Percentiles rank a stretch among this genome's conserved stretches.
phyloP scores from a whole-genome alignment of 2,888 invertebrate species.

The Fragum sueziense region DNA sequence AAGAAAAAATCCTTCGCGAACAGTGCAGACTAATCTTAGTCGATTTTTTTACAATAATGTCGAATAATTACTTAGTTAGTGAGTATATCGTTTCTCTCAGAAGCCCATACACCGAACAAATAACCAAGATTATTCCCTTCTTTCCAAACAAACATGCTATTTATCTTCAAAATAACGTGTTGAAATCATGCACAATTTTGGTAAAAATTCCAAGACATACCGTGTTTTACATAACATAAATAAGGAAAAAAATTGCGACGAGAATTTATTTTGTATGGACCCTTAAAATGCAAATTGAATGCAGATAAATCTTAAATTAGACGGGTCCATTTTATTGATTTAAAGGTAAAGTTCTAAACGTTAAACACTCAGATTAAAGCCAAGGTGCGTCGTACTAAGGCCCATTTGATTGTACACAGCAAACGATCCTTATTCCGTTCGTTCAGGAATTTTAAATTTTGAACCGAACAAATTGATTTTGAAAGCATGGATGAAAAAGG shows the following conservation, averaged over 20 bases:
- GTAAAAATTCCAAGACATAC: too few relatives aligned
- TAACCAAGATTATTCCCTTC: not conserved
- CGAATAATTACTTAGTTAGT: too few relatives aligned
- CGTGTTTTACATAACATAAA: too few relatives aligned
- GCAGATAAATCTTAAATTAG: not conserved
- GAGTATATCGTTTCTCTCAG: too few relatives aligned
- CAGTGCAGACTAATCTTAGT: too few relatives aligned
- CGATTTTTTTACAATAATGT: too few relatives aligned
- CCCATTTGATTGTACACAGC: slow-evolving; percentile 17
- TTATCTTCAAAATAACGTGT: not conserved
- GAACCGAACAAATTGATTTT: not conserved
- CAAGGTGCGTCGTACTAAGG: slow-evolving; percentile 12
- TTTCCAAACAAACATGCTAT: not conserved
- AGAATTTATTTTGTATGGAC: too few relatives aligned
- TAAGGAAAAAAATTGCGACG: too few relatives aligned
- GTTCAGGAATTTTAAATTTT: not conserved
- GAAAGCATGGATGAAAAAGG: not conserved
- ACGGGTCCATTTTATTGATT: not conserved
- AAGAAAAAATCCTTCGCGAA: too few relatives aligned
- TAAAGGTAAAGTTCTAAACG: slow-evolving; percentile 2
- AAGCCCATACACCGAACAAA: not conserved
- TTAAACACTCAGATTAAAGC: slow-evolving; percentile 5
- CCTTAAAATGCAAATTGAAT: too few relatives aligned
- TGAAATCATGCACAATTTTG: too few relatives aligned
- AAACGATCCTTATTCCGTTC: not conserved